Evolutionary conservation across 2,888 invertebrate genomes (phyloP).

Genomic region (Platycheirus albimanus): DNA sequence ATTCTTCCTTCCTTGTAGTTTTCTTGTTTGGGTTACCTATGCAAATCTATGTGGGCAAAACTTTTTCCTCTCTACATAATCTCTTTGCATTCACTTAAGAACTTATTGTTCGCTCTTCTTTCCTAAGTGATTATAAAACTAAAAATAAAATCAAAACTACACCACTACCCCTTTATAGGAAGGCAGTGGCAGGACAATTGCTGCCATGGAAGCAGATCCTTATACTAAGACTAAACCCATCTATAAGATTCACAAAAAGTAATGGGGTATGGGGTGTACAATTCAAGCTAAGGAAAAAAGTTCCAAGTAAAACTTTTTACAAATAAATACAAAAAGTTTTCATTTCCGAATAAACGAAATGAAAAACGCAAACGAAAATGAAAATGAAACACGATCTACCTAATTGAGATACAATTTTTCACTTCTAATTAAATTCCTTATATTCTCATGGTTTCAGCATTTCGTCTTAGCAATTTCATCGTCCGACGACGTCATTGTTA

Average conservation of each 20-base stretch:
- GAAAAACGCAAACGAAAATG: too few relatives aligned
- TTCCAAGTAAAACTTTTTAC: neutral
- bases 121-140: slow-evolving; percentile 53
- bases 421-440: slow-evolving; percentile 61
- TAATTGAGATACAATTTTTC: slow-evolving; percentile 68
- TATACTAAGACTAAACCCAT: too few relatives aligned
- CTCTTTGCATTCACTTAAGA: slow-evolving; percentile 64
- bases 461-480: slow-evolving; percentile 19
- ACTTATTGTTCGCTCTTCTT: too few relatives aligned
- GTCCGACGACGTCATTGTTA: neutral
- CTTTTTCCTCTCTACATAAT: slow-evolving; percentile 33
- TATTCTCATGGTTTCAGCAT: slow-evolving; percentile 17
- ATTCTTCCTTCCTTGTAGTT: neutral
- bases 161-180: too few relatives aligned
- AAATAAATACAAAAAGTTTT: slow-evolving; percentile 12
- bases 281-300: too few relatives aligned
- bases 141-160: too few relatives aligned
- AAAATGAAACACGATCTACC: slow-evolving; percentile 55
- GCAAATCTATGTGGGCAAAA: slow-evolving; percentile 37
- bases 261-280: too few relatives aligned
- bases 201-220: too few relatives aligned
- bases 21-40: slow-evolving; percentile 1
- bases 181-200: too few relatives aligned
- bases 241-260: neutral
- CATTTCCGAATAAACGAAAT: slow-evolving; percentile 51